Evolutionary conservation across 1,140 invertebrate species (phyloP).

Genomic region (Calliopsis andreniformis): DNA sequence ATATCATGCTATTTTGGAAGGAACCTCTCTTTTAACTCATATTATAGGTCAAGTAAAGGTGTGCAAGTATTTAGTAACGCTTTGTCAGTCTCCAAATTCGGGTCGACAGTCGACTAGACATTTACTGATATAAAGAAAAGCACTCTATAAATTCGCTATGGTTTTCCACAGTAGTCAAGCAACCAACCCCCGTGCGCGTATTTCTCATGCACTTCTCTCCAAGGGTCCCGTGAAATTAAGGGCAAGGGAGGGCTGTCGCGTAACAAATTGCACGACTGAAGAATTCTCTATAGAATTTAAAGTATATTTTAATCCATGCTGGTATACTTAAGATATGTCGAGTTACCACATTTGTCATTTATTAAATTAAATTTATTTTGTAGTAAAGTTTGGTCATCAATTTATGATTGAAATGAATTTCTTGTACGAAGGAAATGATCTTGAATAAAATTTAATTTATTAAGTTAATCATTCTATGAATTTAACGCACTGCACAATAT

Average conservation of each 20-base stretch:
- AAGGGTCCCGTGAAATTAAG: conserved; percentile 42
- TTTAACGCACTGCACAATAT: too few species aligned
- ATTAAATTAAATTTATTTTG: background rate
- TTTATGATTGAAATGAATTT: background rate
- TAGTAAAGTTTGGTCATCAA: background rate
- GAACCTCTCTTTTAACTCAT: background rate
- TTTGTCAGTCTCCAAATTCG: conserved; percentile 19
- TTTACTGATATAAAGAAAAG: background rate
- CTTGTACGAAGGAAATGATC: too few species aligned
- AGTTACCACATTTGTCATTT: background rate
- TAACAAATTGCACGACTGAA: conserved; percentile 58
- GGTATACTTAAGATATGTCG: background rate
- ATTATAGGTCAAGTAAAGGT: background rate
- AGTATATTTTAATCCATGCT: conserved; percentile 43
- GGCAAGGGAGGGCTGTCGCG: conserved; percentile 49
- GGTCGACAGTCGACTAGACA: conserved; percentile 19
- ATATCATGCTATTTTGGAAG: background rate
- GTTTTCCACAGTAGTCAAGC: conserved; percentile 43
- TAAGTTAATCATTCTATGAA: too few species aligned
- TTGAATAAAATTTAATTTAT: too few species aligned
- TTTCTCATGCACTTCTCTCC: background rate
- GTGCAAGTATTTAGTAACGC: conserved; percentile 53
- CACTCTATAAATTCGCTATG: conserved; percentile 56
- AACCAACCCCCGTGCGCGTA: background rate
- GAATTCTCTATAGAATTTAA: background rate